These are phyloP conservation scores for Phenganax subtilis DNA, from an alignment of 92 coral and sea anemone species.

Conservation along the genomic window DNA sequence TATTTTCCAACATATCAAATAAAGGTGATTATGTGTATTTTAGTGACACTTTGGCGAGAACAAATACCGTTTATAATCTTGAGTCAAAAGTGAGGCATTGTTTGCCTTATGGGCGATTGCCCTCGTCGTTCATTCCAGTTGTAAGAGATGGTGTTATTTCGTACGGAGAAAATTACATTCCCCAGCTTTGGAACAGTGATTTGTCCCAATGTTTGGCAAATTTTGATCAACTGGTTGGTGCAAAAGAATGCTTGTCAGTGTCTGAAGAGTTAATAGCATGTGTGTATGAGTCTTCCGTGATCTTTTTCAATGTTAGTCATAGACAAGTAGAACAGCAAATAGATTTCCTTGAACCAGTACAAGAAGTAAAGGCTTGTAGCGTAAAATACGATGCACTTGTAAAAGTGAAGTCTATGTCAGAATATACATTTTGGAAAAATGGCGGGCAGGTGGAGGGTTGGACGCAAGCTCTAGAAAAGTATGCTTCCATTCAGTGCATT, in stretches of 20 bases:
- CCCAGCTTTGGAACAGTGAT: slow-evolving; percentile 42
- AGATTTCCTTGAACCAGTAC: neutral
- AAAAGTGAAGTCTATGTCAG: neutral
- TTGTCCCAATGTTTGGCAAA: slow-evolving; percentile 11
- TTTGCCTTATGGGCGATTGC: neutral
- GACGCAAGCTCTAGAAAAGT: neutral
- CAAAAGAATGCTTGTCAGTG: neutral
- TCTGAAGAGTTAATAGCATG: slow-evolving; percentile 34
- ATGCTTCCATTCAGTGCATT: neutral
- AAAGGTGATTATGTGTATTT: neutral
- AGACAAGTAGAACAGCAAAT: neutral
- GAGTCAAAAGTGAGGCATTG: neutral
- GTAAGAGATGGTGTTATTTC: slow-evolving; percentile 29
- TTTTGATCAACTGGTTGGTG: neutral
- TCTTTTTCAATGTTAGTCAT: neutral
- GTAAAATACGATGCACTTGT: neutral
- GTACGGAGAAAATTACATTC: neutral
- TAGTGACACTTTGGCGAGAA: neutral
- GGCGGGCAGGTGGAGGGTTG: neutral
- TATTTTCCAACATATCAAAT: neutral
- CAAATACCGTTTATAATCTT: neutral
- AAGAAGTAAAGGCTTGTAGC: neutral
- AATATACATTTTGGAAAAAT: neutral
- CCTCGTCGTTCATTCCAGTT: neutral
- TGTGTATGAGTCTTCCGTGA: neutral